Evolutionary conservation across 2,888 invertebrate species (phyloP).

Genomic region (Branchipolynoe longqiensis): DNA sequence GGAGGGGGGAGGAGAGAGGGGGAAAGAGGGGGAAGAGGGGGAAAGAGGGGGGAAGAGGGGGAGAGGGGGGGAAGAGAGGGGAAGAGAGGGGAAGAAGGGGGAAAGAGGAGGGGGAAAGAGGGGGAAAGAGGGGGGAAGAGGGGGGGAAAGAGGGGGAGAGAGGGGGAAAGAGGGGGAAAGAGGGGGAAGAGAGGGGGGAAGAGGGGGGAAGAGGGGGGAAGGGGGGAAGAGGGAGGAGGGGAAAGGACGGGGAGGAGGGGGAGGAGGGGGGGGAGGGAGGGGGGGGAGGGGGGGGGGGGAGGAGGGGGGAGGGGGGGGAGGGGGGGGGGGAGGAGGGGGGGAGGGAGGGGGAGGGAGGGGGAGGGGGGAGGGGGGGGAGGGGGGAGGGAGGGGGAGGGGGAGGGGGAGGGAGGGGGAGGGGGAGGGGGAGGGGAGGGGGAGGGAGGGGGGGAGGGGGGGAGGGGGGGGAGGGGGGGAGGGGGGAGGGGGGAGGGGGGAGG

Average conservation of each 20-base stretch:
- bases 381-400: slow-evolving; percentile 5
- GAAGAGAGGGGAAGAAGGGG: background rate
- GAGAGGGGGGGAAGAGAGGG: background rate
- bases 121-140: background rate
- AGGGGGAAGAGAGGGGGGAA: background rate
- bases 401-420: slow-evolving; percentile 28
- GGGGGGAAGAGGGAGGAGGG: background rate
- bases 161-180: background rate
- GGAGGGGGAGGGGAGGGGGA: slow-evolving; percentile 1
- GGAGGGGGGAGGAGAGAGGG: background rate
- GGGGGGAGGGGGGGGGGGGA: background rate
- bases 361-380: background rate
- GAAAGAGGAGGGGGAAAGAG: background rate
- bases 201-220: background rate
- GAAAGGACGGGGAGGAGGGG: background rate
- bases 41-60: background rate
- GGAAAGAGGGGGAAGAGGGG: background rate
- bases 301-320: background rate
- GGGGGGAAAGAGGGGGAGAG: background rate
- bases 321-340: background rate
- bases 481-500: slow-evolving; percentile 20
- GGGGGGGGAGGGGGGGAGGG: background rate
- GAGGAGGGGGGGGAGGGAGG: background rate
- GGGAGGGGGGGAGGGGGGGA: slow-evolving; percentile 1
- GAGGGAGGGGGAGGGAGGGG: slow-evolving; percentile 17